phyloP scores from a whole-genome alignment of 2,113 vertebrate species.

The Theristicus caerulescens region DNA sequence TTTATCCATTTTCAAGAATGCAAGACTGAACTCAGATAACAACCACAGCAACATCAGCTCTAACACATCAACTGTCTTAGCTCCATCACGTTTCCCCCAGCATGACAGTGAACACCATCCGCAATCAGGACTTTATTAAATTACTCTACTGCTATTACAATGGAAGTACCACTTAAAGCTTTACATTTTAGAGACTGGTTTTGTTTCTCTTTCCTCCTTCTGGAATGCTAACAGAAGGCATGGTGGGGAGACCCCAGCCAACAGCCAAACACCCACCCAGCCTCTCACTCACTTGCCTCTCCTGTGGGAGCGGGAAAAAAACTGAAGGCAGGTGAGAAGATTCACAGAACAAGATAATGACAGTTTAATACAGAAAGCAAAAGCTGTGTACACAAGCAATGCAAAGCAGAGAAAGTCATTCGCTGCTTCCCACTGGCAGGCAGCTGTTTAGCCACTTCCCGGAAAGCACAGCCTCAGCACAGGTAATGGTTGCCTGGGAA shows the following conservation, averaged over 20 bases:
- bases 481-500: not conserved
- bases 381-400: not conserved
- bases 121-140: not conserved
- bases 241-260: not conserved
- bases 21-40: not conserved
- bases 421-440: not conserved
- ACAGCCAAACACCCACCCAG: not conserved
- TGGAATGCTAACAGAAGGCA: not conserved
- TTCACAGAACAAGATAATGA: not conserved
- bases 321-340: not conserved
- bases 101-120: not conserved
- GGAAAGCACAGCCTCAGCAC: not conserved
- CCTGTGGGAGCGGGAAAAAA: not conserved
- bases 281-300: not conserved
- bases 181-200: not conserved
- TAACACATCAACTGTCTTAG: not conserved
- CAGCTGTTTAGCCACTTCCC: not conserved
- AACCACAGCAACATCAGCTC: not conserved
- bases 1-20: not conserved
- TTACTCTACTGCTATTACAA: not conserved
- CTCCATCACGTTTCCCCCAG: not conserved
- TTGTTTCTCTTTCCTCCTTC: not conserved
- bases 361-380: not conserved
- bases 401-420: not conserved
- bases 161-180: not conserved